Base-by-base conservation (phyloP, 92 coral and sea anemone genomes). In the Virgularia gustaviana region DNA sequence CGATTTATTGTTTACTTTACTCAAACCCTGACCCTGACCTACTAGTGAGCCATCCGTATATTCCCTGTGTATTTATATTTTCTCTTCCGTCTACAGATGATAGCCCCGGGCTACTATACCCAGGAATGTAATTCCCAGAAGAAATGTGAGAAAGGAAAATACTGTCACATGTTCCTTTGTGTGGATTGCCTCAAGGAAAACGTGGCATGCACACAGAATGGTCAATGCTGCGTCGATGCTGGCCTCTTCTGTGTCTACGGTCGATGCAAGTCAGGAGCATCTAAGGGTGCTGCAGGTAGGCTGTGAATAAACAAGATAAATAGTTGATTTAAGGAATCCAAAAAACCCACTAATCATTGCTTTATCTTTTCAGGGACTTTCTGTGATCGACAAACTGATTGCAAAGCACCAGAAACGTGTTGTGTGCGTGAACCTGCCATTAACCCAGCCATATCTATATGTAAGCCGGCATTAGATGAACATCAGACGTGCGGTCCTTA, bases 401-500 rank as follows among this genome's bases (percentile, higher is more conserved):
- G 99, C 51, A 85, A 87, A 61, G 96, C 87, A 57, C 87, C 82
- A 24, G 99, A 94, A 29, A 86, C 90, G 33, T 94, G 99, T 44
- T 94, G 99, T 58, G 99, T 87, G 18, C 99, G 99, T 75, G 99
- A 94, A 70, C 85, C 99, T 43, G 91, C 99, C 43, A 94, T 94
- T 54, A 94, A 94, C 70, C 99, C 99, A 1, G 91, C 89, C 53
- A 94, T 94, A 37, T 94, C 99, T 31, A 86, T 94, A 32, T 94
- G 99, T 57, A 94, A 94, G 52, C 92, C 99, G 8, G 99, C 88
- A 1, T 73, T 94, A 23, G 99, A 94, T 52, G 99, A 94, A 56
- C 99, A 94, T 51, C 99, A 94, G 58, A 94, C 99, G 2, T 94
- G 99, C 73, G 99, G 99, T 37, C 99, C 99, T 19, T 94, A 87